Evolutionary conservation across 2,113 vertebrate genomes (phyloP), one percentile per base, ranked within the genome.

Genomic region (Polypterus bichir): DNA sequence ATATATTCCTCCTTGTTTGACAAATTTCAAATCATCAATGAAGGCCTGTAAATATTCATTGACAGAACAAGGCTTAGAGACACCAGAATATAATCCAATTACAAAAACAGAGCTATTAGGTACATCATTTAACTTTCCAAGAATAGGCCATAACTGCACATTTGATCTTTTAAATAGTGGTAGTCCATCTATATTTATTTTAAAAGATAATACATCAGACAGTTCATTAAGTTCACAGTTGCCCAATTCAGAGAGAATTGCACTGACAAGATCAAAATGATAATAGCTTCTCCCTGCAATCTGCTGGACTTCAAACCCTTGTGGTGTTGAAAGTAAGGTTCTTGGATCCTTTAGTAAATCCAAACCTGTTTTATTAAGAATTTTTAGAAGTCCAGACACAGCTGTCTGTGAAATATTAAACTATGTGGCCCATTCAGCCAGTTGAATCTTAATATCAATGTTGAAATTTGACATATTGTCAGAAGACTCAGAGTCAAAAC

Each of bases 211-310:
- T 44, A 57, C 55, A 10, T 63, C 51, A 60, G 51, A 27, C 6
- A 46, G 47, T 60, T 60, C 59, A 44, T 47, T 46, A 46, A 7
- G 6, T 48, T 44, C 49, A 11, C n/a, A 9, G 46, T 48, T 56
- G 5, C 60, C 60, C 47, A 59, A 49, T 60, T 59, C 57, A 55
- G 49, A 63, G 48, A 54, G 48, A 8, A 67, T 27, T 59, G 62
- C 49, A 59, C 49, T 67, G 63, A 44, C 10, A 54, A 68, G 47
- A 4, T 62, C 59, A 67, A 70, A 67, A 64, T 67, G 65, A 27
- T 64, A 70, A 48, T 67, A 64, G 51, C 54, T 66, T 54, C 65
- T 55, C 55, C 55, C 8, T 63, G 60, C 62, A 46, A 70, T 66
- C 5, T 64, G 49, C 64, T 66, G 64, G 46, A 66, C 68, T 44